Percentiles rank a stretch among this genome's conserved stretches.
These are phyloP conservation scores for Petroica traversi DNA, from an alignment of 2,113 vertebrate species.

Conservation along the genomic window DNA sequence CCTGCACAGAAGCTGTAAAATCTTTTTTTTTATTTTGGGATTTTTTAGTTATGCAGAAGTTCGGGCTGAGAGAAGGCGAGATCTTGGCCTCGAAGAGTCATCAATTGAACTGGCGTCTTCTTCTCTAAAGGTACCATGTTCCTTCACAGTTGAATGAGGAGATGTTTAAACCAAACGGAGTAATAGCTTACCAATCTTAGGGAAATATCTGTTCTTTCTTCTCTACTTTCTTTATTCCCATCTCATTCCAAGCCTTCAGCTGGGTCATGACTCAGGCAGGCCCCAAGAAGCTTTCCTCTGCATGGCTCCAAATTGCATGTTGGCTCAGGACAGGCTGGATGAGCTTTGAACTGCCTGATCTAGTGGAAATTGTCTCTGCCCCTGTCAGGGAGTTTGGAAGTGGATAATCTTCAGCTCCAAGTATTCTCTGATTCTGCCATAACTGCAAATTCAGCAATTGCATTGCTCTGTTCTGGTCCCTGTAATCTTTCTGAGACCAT, in stretches of 20 bases:
- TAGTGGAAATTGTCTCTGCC: neutral
- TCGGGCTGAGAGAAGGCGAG: slow-evolving; percentile 84
- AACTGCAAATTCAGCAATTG: neutral
- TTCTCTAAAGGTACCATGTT: slow-evolving; percentile 78
- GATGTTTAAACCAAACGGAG: neutral
- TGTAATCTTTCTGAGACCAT: neutral
- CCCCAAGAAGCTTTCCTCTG: neutral
- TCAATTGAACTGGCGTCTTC: slow-evolving; percentile 81
- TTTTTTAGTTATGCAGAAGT: slow-evolving; percentile 84
- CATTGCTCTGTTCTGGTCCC: neutral
- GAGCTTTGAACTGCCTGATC: neutral
- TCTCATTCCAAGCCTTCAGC: neutral
- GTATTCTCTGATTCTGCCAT: neutral
- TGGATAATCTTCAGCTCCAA: neutral
- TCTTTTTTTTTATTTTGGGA: neutral
- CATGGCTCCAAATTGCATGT: neutral
- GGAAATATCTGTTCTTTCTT: neutral
- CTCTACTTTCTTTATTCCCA: neutral
- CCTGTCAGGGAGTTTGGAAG: neutral
- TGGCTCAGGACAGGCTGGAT: neutral
- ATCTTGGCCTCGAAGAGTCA: slow-evolving; percentile 84
- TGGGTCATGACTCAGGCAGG: neutral
- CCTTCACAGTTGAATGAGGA: neutral
- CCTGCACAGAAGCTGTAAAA: neutral
- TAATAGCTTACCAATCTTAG: neutral